Evolutionary conservation across 2,888 invertebrate species (phyloP).

Genomic region (Diploptera punctata): DNA sequence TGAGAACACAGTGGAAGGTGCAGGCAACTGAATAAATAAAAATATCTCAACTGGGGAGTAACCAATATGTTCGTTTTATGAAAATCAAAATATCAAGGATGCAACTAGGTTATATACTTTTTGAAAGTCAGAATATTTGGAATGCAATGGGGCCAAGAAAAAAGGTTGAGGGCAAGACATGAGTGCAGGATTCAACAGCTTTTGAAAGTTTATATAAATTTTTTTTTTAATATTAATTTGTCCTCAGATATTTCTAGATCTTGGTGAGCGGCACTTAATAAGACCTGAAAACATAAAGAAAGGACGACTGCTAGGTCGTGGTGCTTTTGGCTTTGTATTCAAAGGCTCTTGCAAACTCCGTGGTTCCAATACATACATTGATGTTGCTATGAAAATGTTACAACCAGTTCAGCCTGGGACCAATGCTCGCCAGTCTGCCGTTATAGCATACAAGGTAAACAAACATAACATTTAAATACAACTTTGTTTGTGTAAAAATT

Average conservation of each 20-base stretch:
- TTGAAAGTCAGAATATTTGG: neutral
- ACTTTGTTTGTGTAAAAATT: too few relatives aligned
- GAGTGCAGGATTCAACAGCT: neutral
- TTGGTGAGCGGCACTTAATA: conserved; percentile 81
- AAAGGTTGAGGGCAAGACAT: neutral
- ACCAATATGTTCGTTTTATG: neutral
- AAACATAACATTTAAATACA: too few relatives aligned
- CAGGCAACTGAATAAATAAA: neutral
- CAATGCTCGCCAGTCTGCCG: conserved; percentile 69
- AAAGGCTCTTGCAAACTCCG: conserved; percentile 68
- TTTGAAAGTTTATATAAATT: neutral
- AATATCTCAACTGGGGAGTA: neutral
- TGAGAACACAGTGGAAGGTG: neutral
- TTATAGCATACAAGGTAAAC: conserved; percentile 62
- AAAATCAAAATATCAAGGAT: neutral
- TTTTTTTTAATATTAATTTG: conserved; percentile 4
- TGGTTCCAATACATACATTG: conserved; percentile 60
- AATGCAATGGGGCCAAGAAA: neutral
- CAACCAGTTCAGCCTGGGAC: conserved; percentile 91
- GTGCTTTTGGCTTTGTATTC: conserved; percentile 98
- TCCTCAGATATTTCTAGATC: conserved; percentile 79
- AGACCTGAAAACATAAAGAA: conserved; percentile 82
- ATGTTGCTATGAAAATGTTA: conserved; percentile 94
- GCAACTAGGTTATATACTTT: neutral
- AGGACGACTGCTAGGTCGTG: conserved; percentile 84